Evolutionary conservation across 1,140 invertebrate genomes (phyloP), one percentile per base, ranked within the genome.

Genomic region (Zaprionus lachaisei): DNA sequence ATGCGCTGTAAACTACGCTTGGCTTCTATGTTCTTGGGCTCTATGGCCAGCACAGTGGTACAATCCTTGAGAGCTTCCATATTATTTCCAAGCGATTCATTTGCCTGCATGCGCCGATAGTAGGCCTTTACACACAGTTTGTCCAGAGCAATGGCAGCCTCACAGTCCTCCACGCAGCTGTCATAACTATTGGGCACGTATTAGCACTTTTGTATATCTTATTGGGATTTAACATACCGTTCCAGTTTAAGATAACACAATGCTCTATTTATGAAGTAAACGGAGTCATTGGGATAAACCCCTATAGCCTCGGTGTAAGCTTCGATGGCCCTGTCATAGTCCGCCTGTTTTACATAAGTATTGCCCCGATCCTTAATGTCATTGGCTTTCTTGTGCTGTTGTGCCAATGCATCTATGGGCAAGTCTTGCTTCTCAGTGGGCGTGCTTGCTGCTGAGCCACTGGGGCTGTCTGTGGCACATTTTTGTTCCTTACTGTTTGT

Each of bases 251-350:
- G 93, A 79, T 96, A 95, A 77, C 98, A 98, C 69, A 98, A 94
- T 9, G 97, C 98, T 84, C 98, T 94, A 93, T 99, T 99, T 9
- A 97, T 97, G 91, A 95, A 97, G 84, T 97, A 96, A 7, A 97
- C 94, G 7, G 97, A 95, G 93, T 98, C 97, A 70, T 95, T 94
- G 9, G 96, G 94, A 91, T 97, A 96, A 44, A 95, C 92, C 70
- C 95, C 94, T 54, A 98, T 96, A 12, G 97, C 98, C 83, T 95
- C 93, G 26, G 95, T 96, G 87, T 99, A 99, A 76, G 95, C 96
- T 11, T 95, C 92, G 76, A 98, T 96, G 0, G 98, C 98, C 78
- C 96, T 94, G 31, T 95, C 94, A 95, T 96, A 98, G 77, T 97
- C 95, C 73, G 96, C 94, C 44, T 95, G 92, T 85, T 97, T 96